A percentile compares a stretch with the other conserved stretches of the same genome.
Evolutionary conservation across 2,113 vertebrate species (phyloP).

Genomic region (Indicator indicator): DNA sequence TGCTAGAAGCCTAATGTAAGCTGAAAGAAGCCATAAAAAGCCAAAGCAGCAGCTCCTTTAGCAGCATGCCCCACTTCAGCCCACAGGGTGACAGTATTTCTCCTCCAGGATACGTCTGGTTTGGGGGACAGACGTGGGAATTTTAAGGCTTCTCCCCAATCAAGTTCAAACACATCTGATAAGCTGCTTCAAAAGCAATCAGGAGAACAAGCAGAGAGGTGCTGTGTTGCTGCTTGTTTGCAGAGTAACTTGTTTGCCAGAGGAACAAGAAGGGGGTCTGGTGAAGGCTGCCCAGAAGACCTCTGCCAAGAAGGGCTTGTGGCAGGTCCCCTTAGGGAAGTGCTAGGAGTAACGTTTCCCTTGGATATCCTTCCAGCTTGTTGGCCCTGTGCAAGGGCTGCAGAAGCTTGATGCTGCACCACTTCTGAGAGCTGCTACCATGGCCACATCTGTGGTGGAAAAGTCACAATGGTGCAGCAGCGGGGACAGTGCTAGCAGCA

Average conservation of each 20-base stretch:
- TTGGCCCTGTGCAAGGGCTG: fast-evolving
- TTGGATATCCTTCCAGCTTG: neutral
- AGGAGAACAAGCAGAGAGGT: neutral
- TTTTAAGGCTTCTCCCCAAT: neutral
- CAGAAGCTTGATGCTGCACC: neutral
- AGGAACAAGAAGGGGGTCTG: neutral
- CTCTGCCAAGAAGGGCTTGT: neutral
- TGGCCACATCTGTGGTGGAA: fast-evolving
- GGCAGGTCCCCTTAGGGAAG: neutral
- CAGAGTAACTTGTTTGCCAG: neutral
- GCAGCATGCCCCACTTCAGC: neutral
- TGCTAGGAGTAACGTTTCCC: neutral
- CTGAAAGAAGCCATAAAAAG: neutral
- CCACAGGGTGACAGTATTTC: fast-evolving
- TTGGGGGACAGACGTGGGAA: neutral
- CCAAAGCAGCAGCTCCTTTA: neutral
- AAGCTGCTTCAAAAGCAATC: neutral
- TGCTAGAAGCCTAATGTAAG: neutral
- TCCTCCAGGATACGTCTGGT: neutral
- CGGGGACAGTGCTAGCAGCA: neutral
- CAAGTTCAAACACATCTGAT: neutral
- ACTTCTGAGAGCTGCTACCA: neutral
- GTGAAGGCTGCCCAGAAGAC: neutral
- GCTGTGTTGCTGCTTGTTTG: neutral
- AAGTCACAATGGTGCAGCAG: neutral